Evolutionary conservation across 2,113 vertebrate genomes (phyloP).

Genomic region (Otocyon megalotis): DNA sequence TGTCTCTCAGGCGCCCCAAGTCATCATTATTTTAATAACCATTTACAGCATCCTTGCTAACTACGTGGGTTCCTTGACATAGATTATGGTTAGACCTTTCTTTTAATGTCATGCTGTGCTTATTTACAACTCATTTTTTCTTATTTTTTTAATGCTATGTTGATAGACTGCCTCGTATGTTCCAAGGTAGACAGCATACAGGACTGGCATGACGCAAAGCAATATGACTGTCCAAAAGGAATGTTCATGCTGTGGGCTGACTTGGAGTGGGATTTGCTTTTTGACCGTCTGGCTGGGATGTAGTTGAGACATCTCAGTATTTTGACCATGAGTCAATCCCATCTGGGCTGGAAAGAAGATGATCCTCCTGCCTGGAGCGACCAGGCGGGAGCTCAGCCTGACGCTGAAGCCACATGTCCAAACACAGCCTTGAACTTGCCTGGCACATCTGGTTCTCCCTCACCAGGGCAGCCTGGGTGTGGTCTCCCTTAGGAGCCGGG

Average conservation of each 20-base stretch:
- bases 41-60: background rate
- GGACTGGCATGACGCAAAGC: background rate
- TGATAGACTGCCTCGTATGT: background rate
- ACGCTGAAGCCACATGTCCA: background rate
- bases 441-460: background rate
- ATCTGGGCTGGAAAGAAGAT: background rate
- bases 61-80: constrained; percentile 7
- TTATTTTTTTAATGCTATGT: background rate
- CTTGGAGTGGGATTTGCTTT: background rate
- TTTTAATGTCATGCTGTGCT: constrained; percentile 11
- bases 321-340: background rate
- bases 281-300: background rate
- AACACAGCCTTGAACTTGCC: no score
- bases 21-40: constrained; percentile 24
- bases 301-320: background rate
- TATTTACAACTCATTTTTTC: constrained; percentile 2
- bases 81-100: background rate
- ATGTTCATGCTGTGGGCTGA: background rate
- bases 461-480: background rate
- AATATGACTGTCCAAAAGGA: background rate
- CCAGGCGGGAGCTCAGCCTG: background rate
- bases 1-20: background rate
- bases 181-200: background rate
- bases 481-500: background rate
- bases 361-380: background rate